Conservation (phyloP, 1,140 invertebrate genomes). For the Cyphomyrmex costatus region DNA sequence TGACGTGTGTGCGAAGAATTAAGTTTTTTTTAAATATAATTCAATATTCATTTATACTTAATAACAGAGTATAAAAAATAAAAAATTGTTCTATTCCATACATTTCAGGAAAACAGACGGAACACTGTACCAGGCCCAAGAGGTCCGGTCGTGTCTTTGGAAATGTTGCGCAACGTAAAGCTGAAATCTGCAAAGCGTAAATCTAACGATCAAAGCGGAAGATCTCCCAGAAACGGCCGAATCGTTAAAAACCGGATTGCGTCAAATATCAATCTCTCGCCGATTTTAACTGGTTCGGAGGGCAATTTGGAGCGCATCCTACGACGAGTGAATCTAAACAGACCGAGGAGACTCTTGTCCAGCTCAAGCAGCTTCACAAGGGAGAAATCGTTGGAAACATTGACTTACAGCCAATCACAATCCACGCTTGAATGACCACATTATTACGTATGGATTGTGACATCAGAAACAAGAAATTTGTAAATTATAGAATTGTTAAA, state of each 20-base stretch:
- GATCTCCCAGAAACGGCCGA: slow-evolving; percentile 75
- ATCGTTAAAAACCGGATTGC: slow-evolving; percentile 66
- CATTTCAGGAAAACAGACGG: slow-evolving; percentile 77
- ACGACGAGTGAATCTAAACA: slow-evolving; percentile 72
- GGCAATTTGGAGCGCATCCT: slow-evolving; percentile 73
- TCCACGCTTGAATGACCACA: slow-evolving; percentile 30
- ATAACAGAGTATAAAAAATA: background rate
- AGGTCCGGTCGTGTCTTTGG: slow-evolving; percentile 78
- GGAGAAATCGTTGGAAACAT: slow-evolving; percentile 45
- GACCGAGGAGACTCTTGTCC: slow-evolving; percentile 61
- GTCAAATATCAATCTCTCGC: slow-evolving; percentile 75
- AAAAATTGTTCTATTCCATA: background rate
- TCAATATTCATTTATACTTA: background rate
- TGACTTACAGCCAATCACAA: slow-evolving; percentile 37
- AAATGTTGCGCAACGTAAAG: slow-evolving; percentile 83
- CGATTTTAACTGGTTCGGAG: slow-evolving; percentile 71
- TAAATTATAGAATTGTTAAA: background rate
- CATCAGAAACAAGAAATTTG: background rate
- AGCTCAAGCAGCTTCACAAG: slow-evolving; percentile 42
- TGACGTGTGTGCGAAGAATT: too few relatives aligned
- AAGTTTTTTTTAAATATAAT: background rate
- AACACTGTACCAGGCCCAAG: slow-evolving; percentile 66
- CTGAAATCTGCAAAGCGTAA: slow-evolving; percentile 78
- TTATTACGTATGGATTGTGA: background rate
- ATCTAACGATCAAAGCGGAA: slow-evolving; percentile 60